phyloP scores from a whole-genome alignment of 2,888 invertebrate genomes.

The Agriopis aurantiaria region DNA sequence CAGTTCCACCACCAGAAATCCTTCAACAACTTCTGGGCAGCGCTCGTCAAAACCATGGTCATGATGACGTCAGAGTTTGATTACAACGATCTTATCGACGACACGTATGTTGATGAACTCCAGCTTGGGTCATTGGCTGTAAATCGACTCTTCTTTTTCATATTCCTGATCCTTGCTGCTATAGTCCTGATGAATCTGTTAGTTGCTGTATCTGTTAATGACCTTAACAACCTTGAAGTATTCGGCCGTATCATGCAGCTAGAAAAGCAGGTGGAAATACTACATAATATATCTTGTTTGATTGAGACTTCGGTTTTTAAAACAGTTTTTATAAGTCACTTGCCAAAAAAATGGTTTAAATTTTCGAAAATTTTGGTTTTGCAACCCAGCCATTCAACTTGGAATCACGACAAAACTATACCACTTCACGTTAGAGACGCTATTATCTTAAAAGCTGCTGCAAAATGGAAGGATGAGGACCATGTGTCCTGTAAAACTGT shows the following conservation, averaged over 20 bases:
- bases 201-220: slow-evolving; percentile 87
- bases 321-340: slow-evolving; percentile 38
- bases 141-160: slow-evolving; percentile 70
- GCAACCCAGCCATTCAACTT: slow-evolving; percentile 37
- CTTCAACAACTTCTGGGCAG: slow-evolving; percentile 84
- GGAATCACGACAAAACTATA: slow-evolving; percentile 53
- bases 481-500: slow-evolving; percentile 55
- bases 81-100: slow-evolving; percentile 76
- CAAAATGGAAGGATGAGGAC: slow-evolving; percentile 64
- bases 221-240: slow-evolving; percentile 84
- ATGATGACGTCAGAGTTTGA: slow-evolving; percentile 88
- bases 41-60: slow-evolving; percentile 84
- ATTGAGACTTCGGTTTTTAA: slow-evolving; percentile 48
- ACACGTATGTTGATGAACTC: slow-evolving; percentile 50
- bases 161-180: slow-evolving; percentile 82
- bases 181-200: slow-evolving; percentile 87
- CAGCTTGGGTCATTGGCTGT: slow-evolving; percentile 64
- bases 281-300: slow-evolving; percentile 49
- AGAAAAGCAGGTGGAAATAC: slow-evolving; percentile 84
- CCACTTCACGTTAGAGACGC: slow-evolving; percentile 69
- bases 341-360: slow-evolving; percentile 38
- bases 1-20: slow-evolving; percentile 82
- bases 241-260: slow-evolving; percentile 83
- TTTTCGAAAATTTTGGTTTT: slow-evolving; percentile 32
- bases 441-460: slow-evolving; percentile 70